Percentiles rank a stretch among this genome's conserved stretches.
phyloP scores from a whole-genome alignment of 1,140 invertebrate species.

The Drosophila erecta region DNA sequence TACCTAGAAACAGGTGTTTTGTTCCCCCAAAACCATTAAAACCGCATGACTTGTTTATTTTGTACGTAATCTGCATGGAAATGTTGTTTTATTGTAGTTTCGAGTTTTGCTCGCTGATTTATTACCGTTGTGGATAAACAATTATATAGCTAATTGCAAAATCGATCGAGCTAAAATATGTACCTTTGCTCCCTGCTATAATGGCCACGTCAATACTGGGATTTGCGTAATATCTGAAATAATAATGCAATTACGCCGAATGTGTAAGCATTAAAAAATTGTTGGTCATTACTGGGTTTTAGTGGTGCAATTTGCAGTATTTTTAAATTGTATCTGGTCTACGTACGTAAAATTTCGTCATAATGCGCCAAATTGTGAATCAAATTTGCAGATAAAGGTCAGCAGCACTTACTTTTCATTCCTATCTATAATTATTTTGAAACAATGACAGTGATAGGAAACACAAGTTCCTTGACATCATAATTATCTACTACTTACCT shows the following conservation, averaged over 20 bases:
- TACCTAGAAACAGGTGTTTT: constrained; percentile 16
- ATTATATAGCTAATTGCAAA: neutral
- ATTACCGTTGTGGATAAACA: neutral
- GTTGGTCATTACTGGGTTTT: neutral
- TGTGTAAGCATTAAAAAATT: neutral
- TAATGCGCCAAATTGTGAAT: constrained; percentile 13
- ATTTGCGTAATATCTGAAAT: neutral
- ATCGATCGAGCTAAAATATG: neutral
- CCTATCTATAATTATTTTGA: neutral
- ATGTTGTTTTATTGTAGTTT: constrained; percentile 10
- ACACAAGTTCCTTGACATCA: neutral
- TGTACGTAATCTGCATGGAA: constrained; percentile 13
- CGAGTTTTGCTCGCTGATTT: neutral
- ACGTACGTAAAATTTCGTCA: neutral
- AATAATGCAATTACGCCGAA: neutral
- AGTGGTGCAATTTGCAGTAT: too few relatives aligned
- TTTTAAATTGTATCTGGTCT: neutral
- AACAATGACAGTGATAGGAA: neutral
- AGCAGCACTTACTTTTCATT: neutral
- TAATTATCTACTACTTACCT: too few relatives aligned
- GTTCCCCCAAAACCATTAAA: constrained; percentile 5
- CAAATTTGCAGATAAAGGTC: neutral
- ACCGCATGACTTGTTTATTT: constrained; percentile 15
- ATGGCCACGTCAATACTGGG: neutral
- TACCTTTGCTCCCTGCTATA: neutral